These are phyloP conservation scores for Chironomus tentans DNA, from an alignment of 2,888 invertebrate genomes.

Conservation along the genomic window DNA sequence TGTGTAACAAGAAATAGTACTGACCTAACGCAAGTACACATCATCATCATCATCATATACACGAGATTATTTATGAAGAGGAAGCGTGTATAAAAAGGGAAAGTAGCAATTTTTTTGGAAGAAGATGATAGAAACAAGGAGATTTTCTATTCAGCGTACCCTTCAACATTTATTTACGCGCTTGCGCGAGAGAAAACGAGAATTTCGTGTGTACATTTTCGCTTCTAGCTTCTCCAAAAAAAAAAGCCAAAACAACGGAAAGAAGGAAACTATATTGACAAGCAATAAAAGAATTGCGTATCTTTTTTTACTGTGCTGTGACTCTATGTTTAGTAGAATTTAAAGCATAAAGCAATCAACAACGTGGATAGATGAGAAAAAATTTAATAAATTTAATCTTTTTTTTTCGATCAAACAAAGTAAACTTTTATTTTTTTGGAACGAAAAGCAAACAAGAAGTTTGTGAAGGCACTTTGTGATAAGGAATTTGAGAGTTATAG, in stretches of 20 bases:
- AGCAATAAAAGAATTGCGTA: constrained; percentile 24
- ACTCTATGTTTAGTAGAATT: too few species aligned
- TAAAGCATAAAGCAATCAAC: too few species aligned
- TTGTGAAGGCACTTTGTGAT: not conserved
- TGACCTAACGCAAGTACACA: not conserved
- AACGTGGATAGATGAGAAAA: not conserved
- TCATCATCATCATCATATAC: not conserved
- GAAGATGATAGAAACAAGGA: not conserved
- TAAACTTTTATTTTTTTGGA: not conserved
- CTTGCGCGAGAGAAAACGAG: not conserved
- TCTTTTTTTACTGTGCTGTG: not conserved
- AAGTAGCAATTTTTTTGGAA: too few species aligned
- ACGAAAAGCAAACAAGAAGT: not conserved
- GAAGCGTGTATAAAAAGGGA: too few species aligned
- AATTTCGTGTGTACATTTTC: not conserved
- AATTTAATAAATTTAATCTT: not conserved
- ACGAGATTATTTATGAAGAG: too few species aligned
- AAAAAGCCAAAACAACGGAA: not conserved
- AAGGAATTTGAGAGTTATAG: not conserved
- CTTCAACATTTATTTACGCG: not conserved
- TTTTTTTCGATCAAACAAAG: not conserved
- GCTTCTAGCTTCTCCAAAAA: not conserved
- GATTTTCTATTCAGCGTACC: not conserved
- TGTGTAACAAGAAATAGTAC: not conserved
- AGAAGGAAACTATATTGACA: constrained; percentile 4